A percentile compares a stretch with the other conserved stretches of the same genome.
Conservation (phyloP, 2,888 invertebrate species). For the Drosophila borealis region DNA sequence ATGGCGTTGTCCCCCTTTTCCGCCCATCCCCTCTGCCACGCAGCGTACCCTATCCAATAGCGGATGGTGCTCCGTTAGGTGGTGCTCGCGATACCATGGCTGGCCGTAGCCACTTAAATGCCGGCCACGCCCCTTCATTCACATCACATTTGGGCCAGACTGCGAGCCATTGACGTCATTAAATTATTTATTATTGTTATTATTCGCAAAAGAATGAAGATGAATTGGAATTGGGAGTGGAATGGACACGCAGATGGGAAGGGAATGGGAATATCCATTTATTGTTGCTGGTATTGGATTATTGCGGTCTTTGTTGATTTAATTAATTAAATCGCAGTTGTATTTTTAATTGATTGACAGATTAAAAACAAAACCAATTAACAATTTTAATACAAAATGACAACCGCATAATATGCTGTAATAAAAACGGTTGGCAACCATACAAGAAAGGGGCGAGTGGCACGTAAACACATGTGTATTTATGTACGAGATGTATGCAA, state of each 20-base stretch:
- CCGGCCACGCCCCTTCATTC: constrained; percentile 49
- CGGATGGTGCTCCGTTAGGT: constrained; percentile 33
- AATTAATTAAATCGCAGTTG: constrained; percentile 81
- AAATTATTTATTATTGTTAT: constrained; percentile 67
- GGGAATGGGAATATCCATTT: constrained; percentile 26
- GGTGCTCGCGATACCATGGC: constrained; percentile 23
- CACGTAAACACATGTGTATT: constrained; percentile 28
- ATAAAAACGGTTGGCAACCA: constrained; percentile 62
- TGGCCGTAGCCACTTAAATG: constrained; percentile 50
- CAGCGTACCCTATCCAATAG: constrained; percentile 37
- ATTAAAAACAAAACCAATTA: constrained; percentile 83
- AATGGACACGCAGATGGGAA: neutral
- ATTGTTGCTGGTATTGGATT: constrained; percentile 71
- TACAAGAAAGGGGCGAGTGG: constrained; percentile 10
- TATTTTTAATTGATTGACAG: constrained; percentile 82
- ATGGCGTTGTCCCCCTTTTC: constrained; percentile 46
- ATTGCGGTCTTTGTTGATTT: constrained; percentile 81
- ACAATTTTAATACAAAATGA: constrained; percentile 82
- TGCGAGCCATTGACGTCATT: constrained; percentile 59
- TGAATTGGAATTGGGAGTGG: constrained; percentile 9
- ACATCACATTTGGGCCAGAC: constrained; percentile 10
- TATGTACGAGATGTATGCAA: constrained; percentile 1
- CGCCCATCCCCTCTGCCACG: neutral
- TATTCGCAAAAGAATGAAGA: constrained; percentile 38
- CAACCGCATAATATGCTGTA: constrained; percentile 82